A percentile compares a stretch with the other conserved stretches of the same genome.
These are phyloP conservation scores for Oryzias sinensis DNA, from an alignment of 2,797 vertebrate genomes.

Conservation along the genomic window DNA sequence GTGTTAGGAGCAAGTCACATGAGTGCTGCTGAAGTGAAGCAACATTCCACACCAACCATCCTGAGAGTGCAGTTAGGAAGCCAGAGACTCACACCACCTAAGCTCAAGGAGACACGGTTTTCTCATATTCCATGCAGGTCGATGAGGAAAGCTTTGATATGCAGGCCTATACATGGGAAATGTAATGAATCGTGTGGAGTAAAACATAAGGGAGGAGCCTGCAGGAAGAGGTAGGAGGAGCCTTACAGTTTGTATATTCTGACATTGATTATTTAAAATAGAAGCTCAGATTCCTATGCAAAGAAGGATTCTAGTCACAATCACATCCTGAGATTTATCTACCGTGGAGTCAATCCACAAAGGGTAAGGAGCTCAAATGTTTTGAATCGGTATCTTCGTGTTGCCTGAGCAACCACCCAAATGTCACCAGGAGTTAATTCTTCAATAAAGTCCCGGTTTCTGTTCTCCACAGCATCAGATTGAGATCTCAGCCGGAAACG, in stretches of 20 bases:
- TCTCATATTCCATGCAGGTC: constrained; percentile 73
- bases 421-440: constrained; percentile 39
- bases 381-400: constrained; percentile 67
- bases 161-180: constrained; percentile 70
- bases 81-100: constrained; percentile 69
- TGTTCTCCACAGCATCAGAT: constrained; percentile 44
- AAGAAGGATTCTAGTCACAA: constrained; percentile 38
- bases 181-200: constrained; percentile 27
- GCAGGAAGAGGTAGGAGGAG: constrained; percentile 81
- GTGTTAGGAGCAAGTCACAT: constrained; percentile 31
- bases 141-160: constrained; percentile 61
- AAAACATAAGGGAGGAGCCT: constrained; percentile 67
- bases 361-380: constrained; percentile 34
- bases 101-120: constrained; percentile 45
- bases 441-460: constrained; percentile 37
- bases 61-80: constrained; percentile 63
- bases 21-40: constrained; percentile 13
- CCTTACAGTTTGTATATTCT: constrained; percentile 55
- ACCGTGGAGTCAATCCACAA: constrained; percentile 42
- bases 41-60: constrained; percentile 14
- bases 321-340: constrained; percentile 53
- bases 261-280: constrained; percentile 69
- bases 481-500: constrained; percentile 34
- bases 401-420: constrained; percentile 40
- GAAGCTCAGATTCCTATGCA: constrained; percentile 18